These are phyloP conservation scores for Bombyx mandarina DNA, from an alignment of 1,140 invertebrate species.

Conservation along the genomic window DNA sequence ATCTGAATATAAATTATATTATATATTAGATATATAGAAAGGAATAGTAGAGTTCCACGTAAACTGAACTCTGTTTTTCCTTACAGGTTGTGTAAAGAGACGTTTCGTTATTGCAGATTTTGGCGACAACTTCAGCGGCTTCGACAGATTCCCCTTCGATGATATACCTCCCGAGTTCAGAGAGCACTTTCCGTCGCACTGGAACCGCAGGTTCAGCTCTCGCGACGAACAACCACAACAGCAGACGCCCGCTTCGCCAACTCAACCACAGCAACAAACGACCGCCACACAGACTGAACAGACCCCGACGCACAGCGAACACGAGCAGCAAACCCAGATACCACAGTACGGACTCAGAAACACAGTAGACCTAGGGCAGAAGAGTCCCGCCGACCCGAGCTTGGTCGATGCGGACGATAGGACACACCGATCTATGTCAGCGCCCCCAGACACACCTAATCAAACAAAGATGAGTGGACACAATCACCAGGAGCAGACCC, in stretches of 20 bases:
- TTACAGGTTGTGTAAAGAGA: constrained; percentile 43
- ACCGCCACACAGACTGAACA: constrained; percentile 69
- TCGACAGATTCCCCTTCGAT: constrained; percentile 74
- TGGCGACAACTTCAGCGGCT: constrained; percentile 57
- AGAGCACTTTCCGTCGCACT: constrained; percentile 72
- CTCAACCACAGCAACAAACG: constrained; percentile 46
- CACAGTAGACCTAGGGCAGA: constrained; percentile 82
- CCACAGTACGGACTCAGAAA: constrained; percentile 81
- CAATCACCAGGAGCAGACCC: constrained; percentile 37
- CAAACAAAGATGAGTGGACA: constrained; percentile 58
- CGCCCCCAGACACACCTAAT: constrained; percentile 70
- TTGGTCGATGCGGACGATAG: constrained; percentile 71
- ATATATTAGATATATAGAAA: neutral
- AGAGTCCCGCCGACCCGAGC: constrained; percentile 72
- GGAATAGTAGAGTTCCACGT: too few relatives aligned
- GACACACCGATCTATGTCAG: constrained; percentile 78
- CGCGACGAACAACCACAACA: constrained; percentile 39
- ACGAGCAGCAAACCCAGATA: constrained; percentile 46
- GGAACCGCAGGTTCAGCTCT: constrained; percentile 56
- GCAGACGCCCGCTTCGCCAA: constrained; percentile 28
- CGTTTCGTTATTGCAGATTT: constrained; percentile 58
- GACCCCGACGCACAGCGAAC: constrained; percentile 30
- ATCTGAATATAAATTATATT: too few relatives aligned
- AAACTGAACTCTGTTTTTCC: constrained; percentile 7
- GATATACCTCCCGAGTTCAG: constrained; percentile 73